Evolutionary conservation across 2,113 vertebrate species (phyloP), one percentile per base, ranked within the genome.

Genomic region (Stigmatopora argus): DNA sequence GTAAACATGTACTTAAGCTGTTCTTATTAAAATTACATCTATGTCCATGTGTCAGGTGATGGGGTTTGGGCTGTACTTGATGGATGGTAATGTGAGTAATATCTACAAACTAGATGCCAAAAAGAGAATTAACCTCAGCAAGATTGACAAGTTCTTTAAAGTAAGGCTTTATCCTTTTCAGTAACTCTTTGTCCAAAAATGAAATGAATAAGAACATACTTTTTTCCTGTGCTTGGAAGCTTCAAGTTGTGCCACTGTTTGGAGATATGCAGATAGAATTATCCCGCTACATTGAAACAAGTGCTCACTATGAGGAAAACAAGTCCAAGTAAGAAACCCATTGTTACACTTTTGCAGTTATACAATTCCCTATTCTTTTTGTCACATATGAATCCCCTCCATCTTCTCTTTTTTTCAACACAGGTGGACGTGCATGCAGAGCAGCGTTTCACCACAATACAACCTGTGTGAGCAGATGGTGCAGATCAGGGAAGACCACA

Each of bases 391-490:
- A 52, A 60, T 41, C 38, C 23, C 47, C 7, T 63, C 11, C 12
- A 1, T 26, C n/a, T 31, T 44, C 51, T 62, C 53, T 87, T 3
- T 21, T 31, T 26, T 18, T 65, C n/a, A 47, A 45, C 63, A 62
- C 89, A 98, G 97, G 93, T 99, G 97, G 97, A 98, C 95, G 0
- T 99, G 97, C 86, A 99, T 96, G 3, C 96, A 98, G 89, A 97
- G 95, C 92, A 97, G 94, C 90, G 93, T 96, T 90, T 99, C 96
- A 52, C 97, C 97, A 0, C 96, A 99, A 91, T 99, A 99, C 89
- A 99, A 99, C 89, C 94, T 99, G 82, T 99, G 97, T 10, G 97
- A 99, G 91, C 97, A 99, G 91, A 99, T 99, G 97, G 96, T 97
- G 48, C 96, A 98, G 91, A 99, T 99, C 83, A 92, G 97, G 14